These are phyloP conservation scores for Eustalomyia histrio DNA, from an alignment of 2,888 invertebrate genomes.

Conservation along the genomic window DNA sequence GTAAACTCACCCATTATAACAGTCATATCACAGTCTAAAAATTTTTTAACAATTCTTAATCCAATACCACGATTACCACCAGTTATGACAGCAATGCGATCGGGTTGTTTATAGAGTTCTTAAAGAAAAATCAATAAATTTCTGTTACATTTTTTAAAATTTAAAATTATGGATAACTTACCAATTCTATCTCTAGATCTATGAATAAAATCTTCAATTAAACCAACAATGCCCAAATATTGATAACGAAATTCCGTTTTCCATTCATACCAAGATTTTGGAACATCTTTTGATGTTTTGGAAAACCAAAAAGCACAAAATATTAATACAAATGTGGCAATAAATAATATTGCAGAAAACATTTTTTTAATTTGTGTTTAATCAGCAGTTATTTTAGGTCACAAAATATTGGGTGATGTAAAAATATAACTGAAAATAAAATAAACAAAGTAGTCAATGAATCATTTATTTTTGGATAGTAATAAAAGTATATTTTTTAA, in stretches of 20 bases:
- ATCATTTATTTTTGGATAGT: too few relatives aligned
- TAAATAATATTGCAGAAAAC: slow-evolving; percentile 66
- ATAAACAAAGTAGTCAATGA: not conserved
- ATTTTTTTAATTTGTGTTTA: slow-evolving; percentile 53
- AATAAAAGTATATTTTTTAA: too few relatives aligned
- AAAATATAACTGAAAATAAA: slow-evolving; percentile 18
- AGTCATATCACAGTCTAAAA: slow-evolving; percentile 87
- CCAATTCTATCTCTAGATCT: slow-evolving; percentile 76
- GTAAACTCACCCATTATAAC: slow-evolving; percentile 85
- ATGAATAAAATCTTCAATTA: slow-evolving; percentile 75
- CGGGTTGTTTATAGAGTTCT: slow-evolving; percentile 84
- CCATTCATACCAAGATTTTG: slow-evolving; percentile 78
- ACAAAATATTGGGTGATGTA: not conserved
- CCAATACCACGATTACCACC: slow-evolving; percentile 94
- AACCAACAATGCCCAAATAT: slow-evolving; percentile 74
- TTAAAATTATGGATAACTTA: slow-evolving; percentile 67
- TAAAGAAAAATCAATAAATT: slow-evolving; percentile 69
- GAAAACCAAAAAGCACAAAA: slow-evolving; percentile 75
- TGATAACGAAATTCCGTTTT: slow-evolving; percentile 78
- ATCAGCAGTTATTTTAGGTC: not conserved
- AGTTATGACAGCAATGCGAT: slow-evolving; percentile 89
- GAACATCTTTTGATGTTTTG: slow-evolving; percentile 78
- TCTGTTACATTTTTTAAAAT: slow-evolving; percentile 30
- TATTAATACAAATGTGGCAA: slow-evolving; percentile 68
- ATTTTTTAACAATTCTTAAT: slow-evolving; percentile 86